phyloP scores from a whole-genome alignment of 2,113 vertebrate species.

The Poeciliopsis retropinna region DNA sequence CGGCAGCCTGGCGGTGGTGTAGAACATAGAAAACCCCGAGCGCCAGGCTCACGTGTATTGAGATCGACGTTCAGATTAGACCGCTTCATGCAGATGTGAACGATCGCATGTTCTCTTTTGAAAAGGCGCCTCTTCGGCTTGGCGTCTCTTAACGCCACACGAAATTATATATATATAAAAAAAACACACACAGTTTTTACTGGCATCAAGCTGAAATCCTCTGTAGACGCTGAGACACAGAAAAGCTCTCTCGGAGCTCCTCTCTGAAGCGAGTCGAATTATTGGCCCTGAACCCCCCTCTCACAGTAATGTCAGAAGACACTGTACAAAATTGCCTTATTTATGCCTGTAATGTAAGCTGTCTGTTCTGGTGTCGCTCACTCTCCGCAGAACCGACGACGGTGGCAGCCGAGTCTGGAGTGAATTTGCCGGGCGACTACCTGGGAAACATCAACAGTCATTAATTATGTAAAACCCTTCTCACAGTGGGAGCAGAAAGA shows the following conservation, averaged over 20 bases:
- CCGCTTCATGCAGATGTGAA: constrained; percentile 54
- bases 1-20: constrained; percentile 21
- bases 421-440: constrained; percentile 82
- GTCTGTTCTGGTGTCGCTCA: constrained; percentile 79
- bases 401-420: constrained; percentile 75
- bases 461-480: constrained; percentile 86
- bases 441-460: constrained; percentile 85
- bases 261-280: constrained; percentile 73
- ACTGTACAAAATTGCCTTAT: constrained; percentile 83
- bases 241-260: constrained; percentile 70
- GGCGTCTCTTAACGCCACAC: constrained; percentile 43
- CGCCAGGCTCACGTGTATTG: constrained; percentile 42
- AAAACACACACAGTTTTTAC: constrained; percentile 52
- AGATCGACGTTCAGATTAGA: constrained; percentile 60
- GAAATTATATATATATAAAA: constrained; percentile 42
- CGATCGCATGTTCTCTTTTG: constrained; percentile 49
- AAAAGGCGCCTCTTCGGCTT: constrained; percentile 32
- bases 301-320: constrained; percentile 80
- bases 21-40: constrained; percentile 26
- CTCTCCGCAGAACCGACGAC: constrained; percentile 63
- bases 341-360: constrained; percentile 82
- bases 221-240: constrained; percentile 64
- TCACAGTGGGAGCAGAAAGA: constrained; percentile 70
- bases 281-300: constrained; percentile 65
- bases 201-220: constrained; percentile 69